These are phyloP conservation scores for Pocillopora grandis DNA, from an alignment of 92 coral and sea anemone genomes.

Conservation along the genomic window DNA sequence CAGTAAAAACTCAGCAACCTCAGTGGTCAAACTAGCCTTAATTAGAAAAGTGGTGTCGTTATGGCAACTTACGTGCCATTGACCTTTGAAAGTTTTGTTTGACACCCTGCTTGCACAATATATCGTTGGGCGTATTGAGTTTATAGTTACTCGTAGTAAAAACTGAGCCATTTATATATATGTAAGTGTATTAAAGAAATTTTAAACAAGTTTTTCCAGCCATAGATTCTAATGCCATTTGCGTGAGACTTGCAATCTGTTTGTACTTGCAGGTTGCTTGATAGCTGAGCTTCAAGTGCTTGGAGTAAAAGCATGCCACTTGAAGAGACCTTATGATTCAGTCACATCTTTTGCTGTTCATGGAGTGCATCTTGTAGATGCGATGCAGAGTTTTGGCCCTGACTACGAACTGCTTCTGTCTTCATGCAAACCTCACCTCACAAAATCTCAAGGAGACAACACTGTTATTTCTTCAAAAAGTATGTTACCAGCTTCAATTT, in stretches of 20 bases:
- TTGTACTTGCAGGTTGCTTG: constrained; percentile 66
- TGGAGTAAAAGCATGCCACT: constrained; percentile 83
- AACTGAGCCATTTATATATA: too few species aligned
- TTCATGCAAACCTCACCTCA: constrained; percentile 54
- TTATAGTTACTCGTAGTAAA: too few species aligned
- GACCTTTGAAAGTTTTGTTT: too few species aligned
- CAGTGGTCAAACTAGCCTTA: too few species aligned
- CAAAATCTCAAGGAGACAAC: constrained; percentile 10
- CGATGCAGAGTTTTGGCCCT: constrained; percentile 90
- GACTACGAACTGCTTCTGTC: constrained; percentile 90
- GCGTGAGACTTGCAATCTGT: background rate
- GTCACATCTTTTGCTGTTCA: constrained; percentile 82
- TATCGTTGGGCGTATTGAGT: too few species aligned
- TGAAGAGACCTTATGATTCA: constrained; percentile 88
- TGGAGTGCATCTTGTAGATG: constrained; percentile 88
- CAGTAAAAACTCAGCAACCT: too few species aligned
- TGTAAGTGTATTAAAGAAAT: background rate
- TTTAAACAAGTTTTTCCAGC: background rate
- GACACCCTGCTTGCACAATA: too few species aligned
- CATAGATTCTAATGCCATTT: too few species aligned
- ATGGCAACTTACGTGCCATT: too few species aligned
- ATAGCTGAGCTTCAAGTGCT: constrained; percentile 93
- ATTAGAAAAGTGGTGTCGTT: too few species aligned
- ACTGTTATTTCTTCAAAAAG: constrained; percentile 11
- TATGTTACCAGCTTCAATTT: background rate